A percentile compares a stretch with the other conserved stretches of the same genome.
phyloP scores from a whole-genome alignment of 2,888 invertebrate genomes.

The Lampropteryx suffumata region DNA sequence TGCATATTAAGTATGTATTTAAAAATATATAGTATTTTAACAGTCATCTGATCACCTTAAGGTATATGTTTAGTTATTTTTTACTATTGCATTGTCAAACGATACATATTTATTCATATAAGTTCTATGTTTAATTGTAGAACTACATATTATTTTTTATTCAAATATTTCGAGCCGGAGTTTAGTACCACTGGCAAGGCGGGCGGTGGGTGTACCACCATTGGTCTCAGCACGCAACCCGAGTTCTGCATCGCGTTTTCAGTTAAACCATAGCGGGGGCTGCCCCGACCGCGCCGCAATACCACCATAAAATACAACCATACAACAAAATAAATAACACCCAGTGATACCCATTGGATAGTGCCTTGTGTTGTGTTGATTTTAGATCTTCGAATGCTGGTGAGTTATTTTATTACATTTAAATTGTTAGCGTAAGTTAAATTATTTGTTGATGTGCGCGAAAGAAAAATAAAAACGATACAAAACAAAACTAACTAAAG shows the following conservation, averaged over 20 bases:
- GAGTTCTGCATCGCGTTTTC: constrained; percentile 68
- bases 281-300: constrained; percentile 56
- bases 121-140: too few species aligned
- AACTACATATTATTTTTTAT: neutral
- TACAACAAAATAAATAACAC: constrained; percentile 26
- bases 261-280: constrained; percentile 68
- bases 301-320: constrained; percentile 26
- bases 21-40: too few species aligned
- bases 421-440: too few species aligned
- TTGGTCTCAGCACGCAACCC: constrained; percentile 70
- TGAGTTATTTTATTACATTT: constrained; percentile 24
- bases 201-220: constrained; percentile 62
- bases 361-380: constrained; percentile 42
- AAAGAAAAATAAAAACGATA: too few species aligned
- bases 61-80: too few species aligned
- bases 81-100: too few species aligned
- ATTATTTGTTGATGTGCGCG: too few species aligned
- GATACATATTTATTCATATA: too few species aligned
- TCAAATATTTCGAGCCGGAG: constrained; percentile 41
- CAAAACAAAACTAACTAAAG: too few species aligned
- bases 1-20: too few species aligned
- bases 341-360: constrained; percentile 22
- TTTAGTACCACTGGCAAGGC: constrained; percentile 59
- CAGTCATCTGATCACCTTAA: too few species aligned
- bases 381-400: constrained; percentile 30